phyloP scores from a whole-genome alignment of 2,888 invertebrate genomes.

The Cryptocephalus moraei region DNA sequence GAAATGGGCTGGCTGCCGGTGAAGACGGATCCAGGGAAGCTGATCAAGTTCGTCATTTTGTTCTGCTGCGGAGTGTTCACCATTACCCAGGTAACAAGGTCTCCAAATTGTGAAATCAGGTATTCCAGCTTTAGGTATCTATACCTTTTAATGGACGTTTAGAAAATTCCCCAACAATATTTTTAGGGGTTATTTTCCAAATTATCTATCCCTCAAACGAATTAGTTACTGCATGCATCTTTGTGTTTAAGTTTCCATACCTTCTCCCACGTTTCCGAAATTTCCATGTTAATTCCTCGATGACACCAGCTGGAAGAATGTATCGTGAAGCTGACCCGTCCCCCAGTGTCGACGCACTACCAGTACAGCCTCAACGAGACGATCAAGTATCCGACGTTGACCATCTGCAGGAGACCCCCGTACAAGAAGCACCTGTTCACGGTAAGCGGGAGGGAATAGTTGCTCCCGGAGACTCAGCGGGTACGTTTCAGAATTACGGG shows the following conservation, averaged over 20 bases:
- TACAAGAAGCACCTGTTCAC: conserved; percentile 47
- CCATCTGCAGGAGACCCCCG: conserved; percentile 56
- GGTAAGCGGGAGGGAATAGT: conserved; percentile 34
- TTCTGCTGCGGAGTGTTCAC: neutral
- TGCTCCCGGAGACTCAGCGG: no score
- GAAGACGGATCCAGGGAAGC: neutral
- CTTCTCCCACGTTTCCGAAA: no score
- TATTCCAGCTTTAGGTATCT: no score
- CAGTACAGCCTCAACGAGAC: conserved; percentile 56
- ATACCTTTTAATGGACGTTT: no score
- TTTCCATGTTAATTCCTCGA: neutral
- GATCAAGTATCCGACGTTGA: conserved; percentile 56
- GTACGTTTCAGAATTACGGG: conserved; percentile 5
- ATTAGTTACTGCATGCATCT: no score
- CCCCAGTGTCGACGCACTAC: conserved; percentile 58
- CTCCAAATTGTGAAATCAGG: no score
- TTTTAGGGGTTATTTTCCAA: no score
- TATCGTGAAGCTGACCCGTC: conserved; percentile 47
- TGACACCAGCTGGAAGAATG: conserved; percentile 46
- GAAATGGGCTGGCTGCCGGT: no score
- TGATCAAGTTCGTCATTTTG: neutral
- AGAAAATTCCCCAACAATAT: no score
- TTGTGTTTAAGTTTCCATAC: no score
- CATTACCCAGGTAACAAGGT: neutral
- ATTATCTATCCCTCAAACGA: no score